Evolutionary conservation across 2,888 invertebrate species (phyloP).

Genomic region (Dioctria rufipes): DNA sequence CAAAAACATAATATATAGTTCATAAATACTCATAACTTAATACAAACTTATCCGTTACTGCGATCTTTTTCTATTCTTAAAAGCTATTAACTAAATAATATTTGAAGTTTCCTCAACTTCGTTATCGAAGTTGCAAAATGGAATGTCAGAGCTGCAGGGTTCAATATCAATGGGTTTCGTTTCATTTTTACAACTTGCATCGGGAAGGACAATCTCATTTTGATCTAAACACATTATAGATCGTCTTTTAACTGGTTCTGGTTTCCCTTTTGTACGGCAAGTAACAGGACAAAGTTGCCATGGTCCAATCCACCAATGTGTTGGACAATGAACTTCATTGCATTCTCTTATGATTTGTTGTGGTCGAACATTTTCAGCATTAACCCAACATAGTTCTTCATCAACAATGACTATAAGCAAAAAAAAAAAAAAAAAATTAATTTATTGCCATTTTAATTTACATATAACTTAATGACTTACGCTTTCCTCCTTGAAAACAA

Average conservation of each 20-base stretch:
- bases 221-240: slow-evolving; percentile 84
- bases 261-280: slow-evolving; percentile 72
- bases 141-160: slow-evolving; percentile 74
- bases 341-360: slow-evolving; percentile 78
- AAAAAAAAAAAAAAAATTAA: slow-evolving; percentile 53
- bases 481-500: slow-evolving; percentile 72
- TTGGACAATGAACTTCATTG: slow-evolving; percentile 78
- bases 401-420: slow-evolving; percentile 74
- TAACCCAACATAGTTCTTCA: slow-evolving; percentile 75
- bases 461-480: slow-evolving; percentile 65
- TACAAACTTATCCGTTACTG: background rate
- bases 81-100: slow-evolving; percentile 6
- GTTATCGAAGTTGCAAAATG: slow-evolving; percentile 65
- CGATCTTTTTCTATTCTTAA: background rate
- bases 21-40: slow-evolving; percentile 4
- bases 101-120: slow-evolving; percentile 57
- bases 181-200: slow-evolving; percentile 79
- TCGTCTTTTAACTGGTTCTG: slow-evolving; percentile 76
- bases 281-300: slow-evolving; percentile 88
- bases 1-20: slow-evolving; percentile 16
- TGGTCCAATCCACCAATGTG: slow-evolving; percentile 90
- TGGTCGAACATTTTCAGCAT: slow-evolving; percentile 74
- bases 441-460: background rate
- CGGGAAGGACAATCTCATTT: slow-evolving; percentile 83
- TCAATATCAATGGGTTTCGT: slow-evolving; percentile 79